Evolutionary conservation across 2,888 invertebrate species (phyloP), one percentile per base, ranked within the genome.

Genomic region (Aplocera efformata): DNA sequence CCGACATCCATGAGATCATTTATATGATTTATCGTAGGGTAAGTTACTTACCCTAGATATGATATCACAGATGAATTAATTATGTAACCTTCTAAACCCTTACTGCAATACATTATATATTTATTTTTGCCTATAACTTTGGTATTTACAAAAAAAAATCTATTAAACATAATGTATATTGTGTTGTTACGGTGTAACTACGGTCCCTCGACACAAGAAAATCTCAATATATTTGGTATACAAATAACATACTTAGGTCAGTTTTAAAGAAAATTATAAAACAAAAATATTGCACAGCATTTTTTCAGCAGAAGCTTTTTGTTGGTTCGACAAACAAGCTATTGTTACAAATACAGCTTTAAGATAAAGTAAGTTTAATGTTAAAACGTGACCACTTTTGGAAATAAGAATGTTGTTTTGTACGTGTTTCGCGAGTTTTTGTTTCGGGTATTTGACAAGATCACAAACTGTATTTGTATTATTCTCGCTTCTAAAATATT

Each of bases 301-400:
- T n/a, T n/a, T n/a, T n/a, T n/a, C n/a, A n/a, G n/a, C n/a, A 35
- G 46, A 50, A 24, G 22, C 6, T 31, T 51, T 42, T 54, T 53
- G 48, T 52, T 41, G 43, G 40, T 32, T 34, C n/a, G 39, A 33
- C 46, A 47, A 57, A 45, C 56, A 47, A 53, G 29, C 47, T 5
- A 44, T 48, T 43, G 40, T 48, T 43, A 42, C 27, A 20, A 10
- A 43, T 35, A 48, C 35, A 34, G 48, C 56, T 49, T 48, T 42
- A 38, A 60, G 56, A 58, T 58, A 58, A 52, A 35, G 22, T 26
- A 38, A 39, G 32, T 36, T 32, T 36, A 38, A 40, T 26, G 24
- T 40, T 21, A 44, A 40, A 56, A 64, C 67, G 65, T 70, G 68
- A 67, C 64, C 54, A 8, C 40, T 10, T 38, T 59, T 33, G 32